These are phyloP conservation scores for Bactericera cockerelli DNA, from an alignment of 1,140 invertebrate genomes.

Conservation along the genomic window DNA sequence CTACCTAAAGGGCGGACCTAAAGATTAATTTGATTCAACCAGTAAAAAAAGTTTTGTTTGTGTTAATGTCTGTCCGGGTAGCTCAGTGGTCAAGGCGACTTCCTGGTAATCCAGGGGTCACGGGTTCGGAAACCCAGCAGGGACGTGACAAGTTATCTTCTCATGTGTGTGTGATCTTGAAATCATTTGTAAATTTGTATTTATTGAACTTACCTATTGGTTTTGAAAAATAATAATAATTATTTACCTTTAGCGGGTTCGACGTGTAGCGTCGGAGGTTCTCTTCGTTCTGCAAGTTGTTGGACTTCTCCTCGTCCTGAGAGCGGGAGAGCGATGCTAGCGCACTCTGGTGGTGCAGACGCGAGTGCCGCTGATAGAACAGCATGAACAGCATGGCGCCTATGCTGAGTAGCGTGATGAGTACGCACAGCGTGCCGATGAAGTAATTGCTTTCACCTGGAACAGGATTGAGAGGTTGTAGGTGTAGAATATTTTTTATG, in stretches of 20 bases:
- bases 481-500: slow-evolving; percentile 13
- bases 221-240: slow-evolving; percentile 32
- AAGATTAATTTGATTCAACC: neutral
- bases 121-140: no score
- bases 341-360: slow-evolving; percentile 18
- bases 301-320: slow-evolving; percentile 68
- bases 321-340: slow-evolving; percentile 30
- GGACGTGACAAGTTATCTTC: no score
- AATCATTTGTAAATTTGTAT: slow-evolving; percentile 27
- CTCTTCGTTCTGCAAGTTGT: slow-evolving; percentile 79
- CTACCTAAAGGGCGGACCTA: no score
- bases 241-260: slow-evolving; percentile 38
- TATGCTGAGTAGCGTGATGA: slow-evolving; percentile 34
- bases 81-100: no score
- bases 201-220: slow-evolving; percentile 31
- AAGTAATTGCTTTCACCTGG: slow-evolving; percentile 25
- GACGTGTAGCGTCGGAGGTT: slow-evolving; percentile 52
- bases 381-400: slow-evolving; percentile 31
- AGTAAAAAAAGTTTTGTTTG: neutral
- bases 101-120: no score
- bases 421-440: slow-evolving; percentile 34
- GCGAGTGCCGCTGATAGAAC: slow-evolving; percentile 34
- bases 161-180: neutral
- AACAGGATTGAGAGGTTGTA: no score
- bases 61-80: no score